Percentiles rank a stretch among this genome's conserved stretches.
These are phyloP conservation scores for Ptilorrhoa leucosticta DNA, from an alignment of 2,113 vertebrate genomes.

Conservation along the genomic window DNA sequence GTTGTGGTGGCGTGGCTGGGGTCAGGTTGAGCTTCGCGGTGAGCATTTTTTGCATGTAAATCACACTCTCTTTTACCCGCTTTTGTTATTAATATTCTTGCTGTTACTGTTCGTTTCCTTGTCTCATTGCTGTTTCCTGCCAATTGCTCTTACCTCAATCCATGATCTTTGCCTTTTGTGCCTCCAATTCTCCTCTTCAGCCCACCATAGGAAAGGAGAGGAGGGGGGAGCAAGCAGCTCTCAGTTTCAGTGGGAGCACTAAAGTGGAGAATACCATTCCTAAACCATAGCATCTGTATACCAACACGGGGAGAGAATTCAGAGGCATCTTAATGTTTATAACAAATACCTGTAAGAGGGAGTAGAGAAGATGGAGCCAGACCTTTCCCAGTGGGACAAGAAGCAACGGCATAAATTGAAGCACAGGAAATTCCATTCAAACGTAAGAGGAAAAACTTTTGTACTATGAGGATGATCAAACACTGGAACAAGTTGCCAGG, in stretches of 20 bases:
- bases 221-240: neutral
- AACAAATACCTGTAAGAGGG: neutral
- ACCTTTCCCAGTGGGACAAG: neutral
- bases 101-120: accelerated
- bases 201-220: neutral
- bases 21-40: accelerated
- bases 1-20: neutral
- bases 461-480: neutral
- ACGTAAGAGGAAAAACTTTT: neutral
- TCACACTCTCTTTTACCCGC: neutral
- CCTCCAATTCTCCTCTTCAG: neutral
- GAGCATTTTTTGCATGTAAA: neutral
- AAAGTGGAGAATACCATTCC: neutral
- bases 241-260: neutral
- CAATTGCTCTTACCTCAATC: neutral
- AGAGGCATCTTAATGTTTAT: neutral
- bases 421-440: neutral
- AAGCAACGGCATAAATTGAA: neutral
- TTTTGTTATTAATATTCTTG: neutral
- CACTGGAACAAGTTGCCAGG: neutral
- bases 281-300: neutral
- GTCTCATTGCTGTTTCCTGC: neutral
- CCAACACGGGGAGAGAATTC: neutral
- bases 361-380: neutral
- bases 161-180: neutral